phyloP scores from a whole-genome alignment of 2,888 invertebrate species.

The Actias luna region DNA sequence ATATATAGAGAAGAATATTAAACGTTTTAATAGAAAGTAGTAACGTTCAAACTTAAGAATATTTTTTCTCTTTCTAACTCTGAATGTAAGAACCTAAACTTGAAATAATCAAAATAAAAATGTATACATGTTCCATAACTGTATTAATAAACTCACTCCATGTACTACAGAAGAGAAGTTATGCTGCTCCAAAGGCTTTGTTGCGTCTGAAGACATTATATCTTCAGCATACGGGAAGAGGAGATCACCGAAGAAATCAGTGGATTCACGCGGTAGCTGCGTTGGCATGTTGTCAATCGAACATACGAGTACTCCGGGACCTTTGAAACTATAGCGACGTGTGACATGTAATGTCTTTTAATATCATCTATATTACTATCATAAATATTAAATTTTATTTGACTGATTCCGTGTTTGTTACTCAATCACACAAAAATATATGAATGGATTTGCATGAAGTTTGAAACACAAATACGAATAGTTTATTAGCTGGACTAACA shows the following conservation, averaged over 20 bases:
- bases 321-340: slow-evolving; percentile 87
- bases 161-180: slow-evolving; percentile 87
- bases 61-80: too few relatives aligned
- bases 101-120: not conserved
- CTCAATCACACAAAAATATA: too few relatives aligned
- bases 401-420: too few relatives aligned
- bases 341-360: not conserved
- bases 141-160: slow-evolving; percentile 74
- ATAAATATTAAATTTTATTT: too few relatives aligned
- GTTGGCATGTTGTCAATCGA: slow-evolving; percentile 99
- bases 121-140: not conserved
- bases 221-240: slow-evolving; percentile 94
- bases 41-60: too few relatives aligned
- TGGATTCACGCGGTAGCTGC: slow-evolving; percentile 97
- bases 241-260: slow-evolving; percentile 98
- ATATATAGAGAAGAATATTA: too few relatives aligned
- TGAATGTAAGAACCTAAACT: not conserved
- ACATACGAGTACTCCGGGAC: slow-evolving; percentile 98
- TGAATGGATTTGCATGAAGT: too few relatives aligned
- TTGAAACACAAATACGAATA: too few relatives aligned
- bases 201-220: slow-evolving; percentile 93
- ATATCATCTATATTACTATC: not conserved
- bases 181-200: slow-evolving; percentile 88
- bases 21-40: too few relatives aligned
- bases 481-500: too few relatives aligned